A percentile compares a stretch with the other conserved stretches of the same genome.
Conservation (phyloP, 2,888 invertebrate genomes). For the Plagodis dolabraria region DNA sequence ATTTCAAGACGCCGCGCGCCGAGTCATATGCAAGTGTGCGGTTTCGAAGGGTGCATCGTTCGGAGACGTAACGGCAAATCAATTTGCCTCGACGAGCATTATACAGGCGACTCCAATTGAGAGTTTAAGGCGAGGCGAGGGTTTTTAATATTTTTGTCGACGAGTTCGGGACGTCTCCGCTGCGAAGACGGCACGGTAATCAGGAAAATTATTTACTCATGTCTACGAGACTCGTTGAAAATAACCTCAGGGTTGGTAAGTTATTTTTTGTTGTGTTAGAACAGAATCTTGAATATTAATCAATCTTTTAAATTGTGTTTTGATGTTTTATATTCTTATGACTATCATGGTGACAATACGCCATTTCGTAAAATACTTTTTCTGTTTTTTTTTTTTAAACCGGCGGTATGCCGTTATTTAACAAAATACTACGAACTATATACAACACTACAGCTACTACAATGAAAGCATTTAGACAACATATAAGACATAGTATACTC, state of each 20-base stretch:
- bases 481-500: too few species aligned
- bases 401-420: too few species aligned
- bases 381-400: too few species aligned
- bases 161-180: slow-evolving; percentile 46
- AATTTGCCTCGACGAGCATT: slow-evolving; percentile 61
- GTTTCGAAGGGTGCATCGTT: slow-evolving; percentile 52
- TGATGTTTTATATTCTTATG: neutral
- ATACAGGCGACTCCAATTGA: slow-evolving; percentile 51
- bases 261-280: too few species aligned
- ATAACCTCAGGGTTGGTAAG: slow-evolving; percentile 57
- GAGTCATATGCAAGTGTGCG: slow-evolving; percentile 18
- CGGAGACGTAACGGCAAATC: slow-evolving; percentile 68
- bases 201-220: slow-evolving; percentile 84
- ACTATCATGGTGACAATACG: too few species aligned
- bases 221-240: slow-evolving; percentile 68
- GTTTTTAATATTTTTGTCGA: slow-evolving; percentile 74
- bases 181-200: slow-evolving; percentile 77
- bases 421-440: too few species aligned
- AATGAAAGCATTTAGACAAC: too few species aligned
- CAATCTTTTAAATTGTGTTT: neutral
- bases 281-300: neutral
- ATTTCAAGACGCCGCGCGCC: too few species aligned
- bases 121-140: slow-evolving; percentile 41
- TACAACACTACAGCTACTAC: too few species aligned
- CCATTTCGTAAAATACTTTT: too few species aligned